Evolutionary conservation across 2,113 vertebrate genomes (phyloP).

Genomic region (Epinephelus fuscoguttatus): DNA sequence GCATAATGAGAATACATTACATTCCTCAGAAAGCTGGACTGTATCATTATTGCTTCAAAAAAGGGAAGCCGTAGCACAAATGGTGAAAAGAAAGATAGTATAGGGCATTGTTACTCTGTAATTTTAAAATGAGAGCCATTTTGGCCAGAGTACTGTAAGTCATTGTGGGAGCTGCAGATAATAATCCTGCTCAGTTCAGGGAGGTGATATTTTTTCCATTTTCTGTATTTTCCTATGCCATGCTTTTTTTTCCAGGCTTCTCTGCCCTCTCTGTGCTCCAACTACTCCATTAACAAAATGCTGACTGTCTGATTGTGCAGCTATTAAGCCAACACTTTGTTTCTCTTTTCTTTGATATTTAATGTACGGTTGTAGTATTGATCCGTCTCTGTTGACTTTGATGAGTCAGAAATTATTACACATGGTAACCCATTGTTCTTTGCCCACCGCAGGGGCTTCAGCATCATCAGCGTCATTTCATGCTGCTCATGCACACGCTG

Average conservation of each 20-base stretch:
- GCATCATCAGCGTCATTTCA: slow-evolving; percentile 44
- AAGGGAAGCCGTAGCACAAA: slow-evolving; percentile 17
- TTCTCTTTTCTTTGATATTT: slow-evolving; percentile 35
- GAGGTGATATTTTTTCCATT: slow-evolving; percentile 65
- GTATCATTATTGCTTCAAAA: slow-evolving; percentile 18
- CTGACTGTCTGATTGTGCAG: slow-evolving; percentile 33
- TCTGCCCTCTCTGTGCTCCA: slow-evolving; percentile 32
- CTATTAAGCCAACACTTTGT: slow-evolving; percentile 39
- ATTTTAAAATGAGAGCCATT: slow-evolving; percentile 62
- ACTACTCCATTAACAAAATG: slow-evolving; percentile 53
- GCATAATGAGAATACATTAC: neutral
- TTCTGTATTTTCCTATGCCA: slow-evolving; percentile 49
- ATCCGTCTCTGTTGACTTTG: slow-evolving; percentile 34
- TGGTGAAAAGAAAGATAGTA: slow-evolving; percentile 11
- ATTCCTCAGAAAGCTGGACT: slow-evolving; percentile 1
- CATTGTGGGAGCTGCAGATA: slow-evolving; percentile 52
- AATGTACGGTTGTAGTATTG: slow-evolving; percentile 18
- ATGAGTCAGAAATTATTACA: neutral
- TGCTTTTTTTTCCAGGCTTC: neutral
- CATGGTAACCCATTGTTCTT: slow-evolving; percentile 10
- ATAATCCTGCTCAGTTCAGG: slow-evolving; percentile 59
- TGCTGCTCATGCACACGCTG: slow-evolving; percentile 53
- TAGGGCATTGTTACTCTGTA: slow-evolving; percentile 41
- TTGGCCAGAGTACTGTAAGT: slow-evolving; percentile 43
- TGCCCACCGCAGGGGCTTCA: slow-evolving; percentile 18